Evolutionary conservation across 2,797 vertebrate species (phyloP), one percentile per base, ranked within the genome.

Genomic region (Miichthys miiuy): DNA sequence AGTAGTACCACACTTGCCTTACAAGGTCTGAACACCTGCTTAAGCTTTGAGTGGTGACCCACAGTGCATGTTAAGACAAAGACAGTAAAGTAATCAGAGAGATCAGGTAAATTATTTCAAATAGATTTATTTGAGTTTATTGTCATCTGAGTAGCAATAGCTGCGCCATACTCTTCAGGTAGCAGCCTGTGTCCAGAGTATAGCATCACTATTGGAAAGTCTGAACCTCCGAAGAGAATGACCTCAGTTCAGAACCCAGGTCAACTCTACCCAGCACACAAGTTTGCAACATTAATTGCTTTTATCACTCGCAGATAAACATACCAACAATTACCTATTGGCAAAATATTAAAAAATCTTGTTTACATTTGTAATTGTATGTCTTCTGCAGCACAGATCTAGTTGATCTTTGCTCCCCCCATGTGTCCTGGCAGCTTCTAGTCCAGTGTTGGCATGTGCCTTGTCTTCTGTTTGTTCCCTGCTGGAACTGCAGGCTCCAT

Each of bases 391-490:
- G 34, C 4, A 54, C 21, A 47, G n/a, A 56, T 18, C 4, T 48
- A 10, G 7, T 47, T 54, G 11, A 2, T 77, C 46, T 79, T 52
- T 85, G 8, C 50, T 71, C 27, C 56, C 6, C 18, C 65, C 93
- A 83, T 93, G 92, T 81, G 83, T 96, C 30, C 84, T 96, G 38
- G 93, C 95, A 51, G 95, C 93, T 14, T 94, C 91, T 20, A 95
- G 95, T 78, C 94, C 94, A 38, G 90, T 95, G n/a, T 80, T 94
- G 17, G 93, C 92, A 5, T 91, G 91, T 61, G 80, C 94, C 20
- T 75, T 95, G 63, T 81, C 87, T 38, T 91, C 88, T 66, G 42
- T 78, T 65, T 89, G 94, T 3, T 84, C 75, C 21, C 66, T 95
- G 58, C 76, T 95, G 80, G 93, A 96, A 54, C 84, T 96, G 68